A percentile compares a stretch with the other conserved stretches of the same genome.
Conservation (phyloP, 2,888 invertebrate genomes). For the Clostera curtula region DNA sequence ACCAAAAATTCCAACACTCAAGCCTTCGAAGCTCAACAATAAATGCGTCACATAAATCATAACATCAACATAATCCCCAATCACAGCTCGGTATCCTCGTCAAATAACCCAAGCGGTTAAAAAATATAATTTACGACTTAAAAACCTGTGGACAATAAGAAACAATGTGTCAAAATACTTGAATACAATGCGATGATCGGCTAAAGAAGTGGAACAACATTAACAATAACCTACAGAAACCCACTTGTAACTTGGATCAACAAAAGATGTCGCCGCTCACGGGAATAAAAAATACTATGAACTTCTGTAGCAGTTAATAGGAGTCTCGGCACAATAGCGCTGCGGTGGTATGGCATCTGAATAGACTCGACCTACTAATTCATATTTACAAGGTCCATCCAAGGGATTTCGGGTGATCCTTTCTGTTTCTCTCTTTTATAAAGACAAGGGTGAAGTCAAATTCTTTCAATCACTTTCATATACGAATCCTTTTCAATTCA, state of each 20-base stretch:
- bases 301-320: slow-evolving; percentile 73
- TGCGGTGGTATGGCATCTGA: slow-evolving; percentile 44
- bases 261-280: slow-evolving; percentile 49
- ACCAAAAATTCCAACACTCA: slow-evolving; percentile 6
- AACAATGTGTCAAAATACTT: slow-evolving; percentile 71
- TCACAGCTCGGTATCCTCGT: slow-evolving; percentile 51
- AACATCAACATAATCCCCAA: slow-evolving; percentile 48
- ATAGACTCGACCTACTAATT: slow-evolving; percentile 52
- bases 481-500: background rate
- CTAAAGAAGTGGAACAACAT: slow-evolving; percentile 32
- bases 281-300: slow-evolving; percentile 58
- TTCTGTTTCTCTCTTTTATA: too few relatives aligned
- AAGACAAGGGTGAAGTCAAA: too few relatives aligned
- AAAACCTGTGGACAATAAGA: slow-evolving; percentile 56
- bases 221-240: slow-evolving; percentile 41
- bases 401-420: slow-evolving; percentile 41
- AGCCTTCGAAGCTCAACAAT: slow-evolving; percentile 21
- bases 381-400: slow-evolving; percentile 48
- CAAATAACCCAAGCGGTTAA: slow-evolving; percentile 33
- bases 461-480: too few relatives aligned
- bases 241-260: slow-evolving; percentile 37
- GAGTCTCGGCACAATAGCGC: slow-evolving; percentile 42
- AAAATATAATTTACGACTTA: slow-evolving; percentile 60
- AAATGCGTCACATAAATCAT: slow-evolving; percentile 50
- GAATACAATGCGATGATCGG: slow-evolving; percentile 51